These are phyloP conservation scores for Tridacna gigas DNA, from an alignment of 2,888 invertebrate genomes.

Conservation along the genomic window DNA sequence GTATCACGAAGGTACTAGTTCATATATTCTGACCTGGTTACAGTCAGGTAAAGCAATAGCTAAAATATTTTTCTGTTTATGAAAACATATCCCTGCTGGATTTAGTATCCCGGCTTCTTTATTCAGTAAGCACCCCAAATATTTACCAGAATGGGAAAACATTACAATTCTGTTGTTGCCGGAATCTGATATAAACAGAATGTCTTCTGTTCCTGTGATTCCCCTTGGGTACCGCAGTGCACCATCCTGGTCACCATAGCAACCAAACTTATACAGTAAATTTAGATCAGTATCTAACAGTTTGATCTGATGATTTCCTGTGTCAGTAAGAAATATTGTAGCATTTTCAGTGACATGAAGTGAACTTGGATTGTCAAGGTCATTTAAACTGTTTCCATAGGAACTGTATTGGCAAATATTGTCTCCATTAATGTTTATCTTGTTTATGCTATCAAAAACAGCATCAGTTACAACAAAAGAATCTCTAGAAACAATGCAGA, in stretches of 20 bases:
- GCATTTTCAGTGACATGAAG: slow-evolving; percentile 45
- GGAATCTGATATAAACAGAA: slow-evolving; percentile 66
- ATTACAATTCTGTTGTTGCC: slow-evolving; percentile 66
- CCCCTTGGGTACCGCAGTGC: slow-evolving; percentile 64
- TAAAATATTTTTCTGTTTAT: slow-evolving; percentile 38
- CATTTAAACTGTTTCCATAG: slow-evolving; percentile 47
- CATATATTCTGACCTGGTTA: slow-evolving; percentile 56
- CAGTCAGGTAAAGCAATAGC: slow-evolving; percentile 64
- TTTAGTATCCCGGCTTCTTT: slow-evolving; percentile 48
- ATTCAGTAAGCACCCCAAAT: slow-evolving; percentile 41
- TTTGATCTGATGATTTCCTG: slow-evolving; percentile 67
- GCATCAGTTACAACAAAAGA: slow-evolving; percentile 65
- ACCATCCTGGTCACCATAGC: slow-evolving; percentile 50
- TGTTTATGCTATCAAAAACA: slow-evolving; percentile 63
- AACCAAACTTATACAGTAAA: slow-evolving; percentile 60
- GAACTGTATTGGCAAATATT: slow-evolving; percentile 53
- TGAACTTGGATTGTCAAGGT: slow-evolving; percentile 64
- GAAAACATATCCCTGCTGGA: slow-evolving; percentile 60
- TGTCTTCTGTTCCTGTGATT: slow-evolving; percentile 41
- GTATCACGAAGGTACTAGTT: slow-evolving; percentile 8
- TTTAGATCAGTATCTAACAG: slow-evolving; percentile 62
- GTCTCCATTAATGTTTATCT: slow-evolving; percentile 49
- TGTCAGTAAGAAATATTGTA: slow-evolving; percentile 66
- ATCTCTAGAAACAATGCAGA: slow-evolving; percentile 42
- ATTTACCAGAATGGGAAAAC: slow-evolving; percentile 59